Base-by-base conservation (phyloP, 2,888 invertebrate genomes). In the Odontocolon sp. region DNA sequence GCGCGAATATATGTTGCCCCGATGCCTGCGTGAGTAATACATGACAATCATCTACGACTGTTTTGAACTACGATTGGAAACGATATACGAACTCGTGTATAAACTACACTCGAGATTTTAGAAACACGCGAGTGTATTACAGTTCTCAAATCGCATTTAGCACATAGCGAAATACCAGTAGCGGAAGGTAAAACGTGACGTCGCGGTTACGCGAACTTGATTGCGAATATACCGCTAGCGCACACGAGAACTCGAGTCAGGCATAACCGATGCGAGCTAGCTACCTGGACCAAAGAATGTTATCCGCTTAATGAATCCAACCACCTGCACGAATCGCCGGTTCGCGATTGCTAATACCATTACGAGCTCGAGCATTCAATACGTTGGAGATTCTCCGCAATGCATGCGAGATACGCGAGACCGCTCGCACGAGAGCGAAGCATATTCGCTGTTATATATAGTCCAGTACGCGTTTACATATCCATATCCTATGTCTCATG, bases 291-390 rank as follows among this genome's bases (percentile, higher is more conserved):
- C 74, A 64, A 50, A 64, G 74, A 75, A 75, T 64, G 54, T 61
- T 76, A 70, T 70, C 57, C 59, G 59, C 47, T 26, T 76, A 66
- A 76, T 54, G 69, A 76, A 70, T 61, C 31, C 75, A 31, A 54
- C 66, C 42, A 70, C 52, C 75, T 59, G 64, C 69, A 50, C 74
- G 56, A 38, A 73, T 64, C 50, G n/a, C 26, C 40, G 11, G 23
- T 54, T 68, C 26, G 33, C 57, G 40, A 75, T 57, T 42, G 33
- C 56, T 56, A 45, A 74, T 69, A 69, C 14, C 38, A 38, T 59
- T 28, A 16, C 31, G 0, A 14, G 3, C 16, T 14, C 47, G 8
- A 8, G 42, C 23, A 61, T 11, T 67, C 67, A 16, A 42, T 59
- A 28, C 26, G 9, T 28, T 28, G 42, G n/a, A 38, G 21, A 47